phyloP scores from a whole-genome alignment of 2,797 vertebrate genomes.

The Echeneis naucrates region DNA sequence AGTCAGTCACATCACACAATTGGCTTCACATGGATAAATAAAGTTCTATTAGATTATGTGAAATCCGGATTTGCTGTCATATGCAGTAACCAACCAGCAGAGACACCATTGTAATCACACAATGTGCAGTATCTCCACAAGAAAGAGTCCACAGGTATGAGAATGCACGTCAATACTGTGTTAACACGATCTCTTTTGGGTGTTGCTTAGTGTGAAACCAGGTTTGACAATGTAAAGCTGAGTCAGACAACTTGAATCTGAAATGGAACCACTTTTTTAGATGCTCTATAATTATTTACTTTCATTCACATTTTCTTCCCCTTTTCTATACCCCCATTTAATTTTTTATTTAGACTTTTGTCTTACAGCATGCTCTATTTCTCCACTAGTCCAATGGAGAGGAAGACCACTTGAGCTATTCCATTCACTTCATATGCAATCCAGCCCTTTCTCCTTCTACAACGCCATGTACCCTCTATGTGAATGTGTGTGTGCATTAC shows the following conservation, averaged over 20 bases:
- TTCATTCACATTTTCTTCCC: slow-evolving; percentile 11
- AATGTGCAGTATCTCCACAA: neutral
- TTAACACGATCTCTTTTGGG: neutral
- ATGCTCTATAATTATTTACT: slow-evolving; percentile 32
- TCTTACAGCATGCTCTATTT: slow-evolving; percentile 30
- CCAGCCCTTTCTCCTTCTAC: slow-evolving; percentile 34
- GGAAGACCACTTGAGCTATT: slow-evolving; percentile 59
- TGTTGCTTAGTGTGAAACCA: slow-evolving; percentile 7
- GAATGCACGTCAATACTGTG: no score
- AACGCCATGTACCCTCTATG: slow-evolving; percentile 35
- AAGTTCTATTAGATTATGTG: neutral
- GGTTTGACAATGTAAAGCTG: neutral
- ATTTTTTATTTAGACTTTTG: slow-evolving; percentile 25
- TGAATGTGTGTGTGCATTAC: no score
- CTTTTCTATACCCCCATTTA: neutral
- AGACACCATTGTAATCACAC: neutral
- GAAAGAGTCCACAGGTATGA: neutral
- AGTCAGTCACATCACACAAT: neutral
- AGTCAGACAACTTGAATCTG: slow-evolving; percentile 26
- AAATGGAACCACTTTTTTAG: slow-evolving; percentile 36
- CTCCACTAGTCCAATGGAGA: slow-evolving; percentile 45
- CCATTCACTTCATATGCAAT: slow-evolving; percentile 61
- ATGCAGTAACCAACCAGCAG: neutral
- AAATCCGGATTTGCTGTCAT: slow-evolving; percentile 6
- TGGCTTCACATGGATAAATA: neutral